Base-by-base conservation (phyloP, 2,797 vertebrate species). In the Leptodactylus fallax region DNA sequence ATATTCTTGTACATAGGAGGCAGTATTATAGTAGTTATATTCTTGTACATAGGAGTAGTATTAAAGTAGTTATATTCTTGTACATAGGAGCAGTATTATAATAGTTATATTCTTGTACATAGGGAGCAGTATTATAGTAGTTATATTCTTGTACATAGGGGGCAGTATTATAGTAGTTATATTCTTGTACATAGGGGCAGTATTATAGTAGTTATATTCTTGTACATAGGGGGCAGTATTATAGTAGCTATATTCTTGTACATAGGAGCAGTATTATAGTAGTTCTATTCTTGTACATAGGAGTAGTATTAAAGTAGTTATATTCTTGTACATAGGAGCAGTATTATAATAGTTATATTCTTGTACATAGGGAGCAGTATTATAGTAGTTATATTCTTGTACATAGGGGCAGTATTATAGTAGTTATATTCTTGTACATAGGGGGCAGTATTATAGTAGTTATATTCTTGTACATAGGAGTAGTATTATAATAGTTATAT, bases 401-500 rank as follows among this genome's bases (percentile, higher is more conserved):
- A n/a, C n/a, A n/a, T n/a, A n/a, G n/a, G n/a, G n/a, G n/a, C n/a
- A n/a, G n/a, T n/a, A n/a, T n/a, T n/a, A n/a, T n/a, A n/a, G n/a
- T n/a, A n/a, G n/a, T n/a, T n/a, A n/a, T n/a, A n/a, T n/a, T n/a
- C n/a, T n/a, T n/a, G n/a, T n/a, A n/a, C n/a, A n/a, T n/a, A n/a
- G n/a, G 58, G 58, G 7, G 58, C n/a, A 65, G 61, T 65, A 65
- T 65, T 65, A 65, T 65, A 65, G 61, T 65, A 65, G 61, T 65
- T 65, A 65, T 65, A 65, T 23, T 65, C 61, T 65, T 65, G 61
- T 65, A 65, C 21, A 23, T 65, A 65, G 61, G 61, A 12, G 61
- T n/a, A 65, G n/a, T 65, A 65, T 65, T 65, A 65, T 65, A 65
- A 21, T 65, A 65, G 61, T 65, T 65, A 65, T 65, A 65, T 65